Conservation (phyloP, 1,140 invertebrate genomes). For the Drosophila grimshawi region DNA sequence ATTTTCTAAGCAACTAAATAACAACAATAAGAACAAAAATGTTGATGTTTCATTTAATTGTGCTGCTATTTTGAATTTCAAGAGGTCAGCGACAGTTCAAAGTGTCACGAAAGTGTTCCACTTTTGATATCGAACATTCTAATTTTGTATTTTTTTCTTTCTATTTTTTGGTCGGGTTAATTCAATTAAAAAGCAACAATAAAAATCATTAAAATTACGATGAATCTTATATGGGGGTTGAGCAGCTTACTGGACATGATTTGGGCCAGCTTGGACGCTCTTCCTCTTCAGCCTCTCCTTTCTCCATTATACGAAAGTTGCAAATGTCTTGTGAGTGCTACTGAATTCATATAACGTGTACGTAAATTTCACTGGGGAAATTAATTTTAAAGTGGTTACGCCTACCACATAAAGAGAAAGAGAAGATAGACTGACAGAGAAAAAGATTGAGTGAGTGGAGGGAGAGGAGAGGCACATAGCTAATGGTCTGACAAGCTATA, state of each 20-base stretch:
- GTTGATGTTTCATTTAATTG: background rate
- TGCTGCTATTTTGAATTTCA: background rate
- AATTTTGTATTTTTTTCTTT: background rate
- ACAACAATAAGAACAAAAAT: constrained; percentile 6
- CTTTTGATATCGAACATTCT: constrained; percentile 13
- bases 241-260: constrained; percentile 10
- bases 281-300: background rate
- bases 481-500: constrained; percentile 41
- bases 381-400: constrained; percentile 51
- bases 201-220: constrained; percentile 6
- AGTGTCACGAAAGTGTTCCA: constrained; percentile 35
- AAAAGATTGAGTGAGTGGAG: background rate
- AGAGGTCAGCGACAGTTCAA: constrained; percentile 37
- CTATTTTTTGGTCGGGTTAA: constrained; percentile 10
- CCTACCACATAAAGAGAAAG: background rate
- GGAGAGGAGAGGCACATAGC: background rate
- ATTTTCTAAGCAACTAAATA: constrained; percentile 36
- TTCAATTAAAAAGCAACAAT: constrained; percentile 27
- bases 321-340: background rate
- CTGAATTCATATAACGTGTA: constrained; percentile 31
- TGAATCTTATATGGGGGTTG: constrained; percentile 25
- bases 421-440: background rate
- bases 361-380: constrained; percentile 53
- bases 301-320: background rate
- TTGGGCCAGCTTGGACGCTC: constrained; percentile 17